Evolutionary conservation across 2,797 vertebrate genomes (phyloP).

Genomic region (Gallinago stenura): DNA sequence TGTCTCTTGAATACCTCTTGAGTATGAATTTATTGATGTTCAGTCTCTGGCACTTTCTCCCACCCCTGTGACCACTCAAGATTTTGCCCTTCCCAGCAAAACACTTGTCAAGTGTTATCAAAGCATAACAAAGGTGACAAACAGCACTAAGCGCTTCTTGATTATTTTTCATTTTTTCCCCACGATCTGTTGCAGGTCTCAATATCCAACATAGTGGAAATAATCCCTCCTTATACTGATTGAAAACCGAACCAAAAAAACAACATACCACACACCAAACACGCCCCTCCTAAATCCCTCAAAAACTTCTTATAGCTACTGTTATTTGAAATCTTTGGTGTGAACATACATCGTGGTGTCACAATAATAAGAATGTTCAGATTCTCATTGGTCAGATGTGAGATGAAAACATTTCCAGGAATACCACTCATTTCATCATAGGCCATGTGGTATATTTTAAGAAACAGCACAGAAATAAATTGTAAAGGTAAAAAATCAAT

Average conservation of each 20-base stretch:
- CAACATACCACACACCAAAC: not conserved
- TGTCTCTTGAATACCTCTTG: too few species aligned
- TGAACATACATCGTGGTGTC: not conserved
- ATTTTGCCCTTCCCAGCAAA: not conserved
- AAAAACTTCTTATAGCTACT: not conserved
- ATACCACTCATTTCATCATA: not conserved
- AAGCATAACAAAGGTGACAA: not conserved
- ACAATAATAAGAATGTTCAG: not conserved
- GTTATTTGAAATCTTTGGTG: not conserved
- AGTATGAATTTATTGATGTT: not conserved
- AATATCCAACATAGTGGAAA: not conserved
- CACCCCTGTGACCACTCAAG: not conserved
- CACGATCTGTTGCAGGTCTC: not conserved
- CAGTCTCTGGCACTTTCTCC: not conserved
- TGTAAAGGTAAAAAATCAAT: not conserved
- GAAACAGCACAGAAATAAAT: not conserved
- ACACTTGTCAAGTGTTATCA: not conserved
- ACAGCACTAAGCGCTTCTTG: not conserved
- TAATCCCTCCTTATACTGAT: not conserved
- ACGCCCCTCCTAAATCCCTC: too few species aligned
- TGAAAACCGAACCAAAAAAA: not conserved
- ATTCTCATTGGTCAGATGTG: not conserved
- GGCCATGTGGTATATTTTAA: not conserved
- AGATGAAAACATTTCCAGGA: not conserved
- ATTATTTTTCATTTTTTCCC: not conserved